Evolutionary conservation across 2,888 invertebrate genomes (phyloP).

Genomic region (Automeris io): DNA sequence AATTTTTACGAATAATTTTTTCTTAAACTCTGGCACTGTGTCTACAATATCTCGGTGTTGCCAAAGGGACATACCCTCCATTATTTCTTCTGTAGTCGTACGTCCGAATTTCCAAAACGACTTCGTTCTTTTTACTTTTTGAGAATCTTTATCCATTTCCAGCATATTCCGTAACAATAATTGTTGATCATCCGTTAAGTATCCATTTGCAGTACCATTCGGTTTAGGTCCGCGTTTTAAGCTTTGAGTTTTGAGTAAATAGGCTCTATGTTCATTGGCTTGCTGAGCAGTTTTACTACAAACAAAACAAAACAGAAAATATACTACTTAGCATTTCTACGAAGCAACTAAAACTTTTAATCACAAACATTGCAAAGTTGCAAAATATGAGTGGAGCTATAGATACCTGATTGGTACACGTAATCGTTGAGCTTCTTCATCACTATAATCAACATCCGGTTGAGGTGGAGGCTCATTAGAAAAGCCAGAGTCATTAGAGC

Average conservation of each 20-base stretch:
- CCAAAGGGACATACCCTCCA: slow-evolving; percentile 93
- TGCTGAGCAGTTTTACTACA: slow-evolving; percentile 65
- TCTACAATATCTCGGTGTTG: slow-evolving; percentile 90
- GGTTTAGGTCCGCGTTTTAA: slow-evolving; percentile 57
- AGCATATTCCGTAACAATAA: slow-evolving; percentile 65
- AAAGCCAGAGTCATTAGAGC: slow-evolving; percentile 94
- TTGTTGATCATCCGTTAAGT: slow-evolving; percentile 76
- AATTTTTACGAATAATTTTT: slow-evolving; percentile 63
- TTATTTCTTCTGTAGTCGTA: slow-evolving; percentile 82
- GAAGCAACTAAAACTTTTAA: slow-evolving; percentile 6
- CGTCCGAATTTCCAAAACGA: slow-evolving; percentile 91
- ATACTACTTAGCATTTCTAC: slow-evolving; percentile 32
- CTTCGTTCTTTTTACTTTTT: slow-evolving; percentile 86
- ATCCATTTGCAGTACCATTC: slow-evolving; percentile 56
- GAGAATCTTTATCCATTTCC: slow-evolving; percentile 78
- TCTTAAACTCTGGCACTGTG: slow-evolving; percentile 76
- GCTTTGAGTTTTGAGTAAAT: slow-evolving; percentile 69
- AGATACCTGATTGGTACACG: slow-evolving; percentile 80
- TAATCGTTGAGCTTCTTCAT: slow-evolving; percentile 85
- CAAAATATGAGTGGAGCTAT: not conserved
- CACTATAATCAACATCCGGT: slow-evolving; percentile 93
- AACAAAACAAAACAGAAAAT: slow-evolving; percentile 40
- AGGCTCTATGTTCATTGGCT: slow-evolving; percentile 53
- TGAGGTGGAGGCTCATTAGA: slow-evolving; percentile 92
- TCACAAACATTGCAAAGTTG: not conserved